Evolutionary conservation across 2,113 vertebrate species (phyloP).

Genomic region (Ahaetulla prasina): DNA sequence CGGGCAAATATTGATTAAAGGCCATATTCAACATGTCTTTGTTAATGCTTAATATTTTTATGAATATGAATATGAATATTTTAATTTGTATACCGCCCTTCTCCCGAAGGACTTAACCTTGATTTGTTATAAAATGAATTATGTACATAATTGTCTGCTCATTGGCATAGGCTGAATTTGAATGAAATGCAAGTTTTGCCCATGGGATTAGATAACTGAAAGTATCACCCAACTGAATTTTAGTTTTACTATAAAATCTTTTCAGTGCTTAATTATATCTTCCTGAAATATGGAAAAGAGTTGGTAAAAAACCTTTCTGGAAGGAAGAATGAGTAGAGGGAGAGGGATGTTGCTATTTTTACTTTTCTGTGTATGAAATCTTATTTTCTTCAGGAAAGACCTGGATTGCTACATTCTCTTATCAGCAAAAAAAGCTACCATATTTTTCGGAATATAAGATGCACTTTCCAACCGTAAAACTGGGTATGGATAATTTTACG

Average conservation of each 20-base stretch:
- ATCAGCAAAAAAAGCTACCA: background rate
- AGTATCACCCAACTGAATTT: background rate
- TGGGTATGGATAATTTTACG: no score
- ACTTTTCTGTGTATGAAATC: background rate
- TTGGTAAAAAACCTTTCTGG: background rate
- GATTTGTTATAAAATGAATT: no score
- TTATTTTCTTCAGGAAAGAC: background rate
- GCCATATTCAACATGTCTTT: background rate
- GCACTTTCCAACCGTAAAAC: no score
- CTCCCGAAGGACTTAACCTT: no score
- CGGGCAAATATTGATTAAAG: background rate
- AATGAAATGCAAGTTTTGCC: background rate
- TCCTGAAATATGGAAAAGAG: background rate
- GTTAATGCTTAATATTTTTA: background rate
- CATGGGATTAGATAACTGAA: background rate
- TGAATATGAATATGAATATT: no score
- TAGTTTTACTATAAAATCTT: background rate
- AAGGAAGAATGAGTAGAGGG: background rate
- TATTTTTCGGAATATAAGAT: no score
- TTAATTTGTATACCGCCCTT: no score
- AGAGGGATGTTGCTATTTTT: background rate
- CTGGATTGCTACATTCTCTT: background rate
- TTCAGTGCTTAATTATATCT: background rate
- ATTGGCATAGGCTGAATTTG: background rate
- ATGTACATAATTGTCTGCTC: no score